Evolutionary conservation across 2,113 vertebrate species (phyloP), one percentile per base, ranked within the genome.

Genomic region (Limnothrissa miodon): DNA sequence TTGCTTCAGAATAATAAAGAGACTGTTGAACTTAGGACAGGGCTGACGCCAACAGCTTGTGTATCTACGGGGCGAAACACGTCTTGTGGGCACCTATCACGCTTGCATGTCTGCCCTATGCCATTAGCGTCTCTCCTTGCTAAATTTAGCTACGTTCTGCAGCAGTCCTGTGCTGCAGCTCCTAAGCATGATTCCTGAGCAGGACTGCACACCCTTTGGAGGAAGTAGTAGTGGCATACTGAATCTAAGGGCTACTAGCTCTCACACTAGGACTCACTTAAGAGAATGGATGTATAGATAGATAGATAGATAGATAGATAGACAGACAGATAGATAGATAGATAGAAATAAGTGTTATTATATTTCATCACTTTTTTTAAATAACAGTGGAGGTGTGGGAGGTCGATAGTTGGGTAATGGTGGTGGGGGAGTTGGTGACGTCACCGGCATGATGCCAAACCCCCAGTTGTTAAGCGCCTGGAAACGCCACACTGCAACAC

Each of bases 401-500:
- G 11, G 59, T 66, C n/a, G n/a, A n/a, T n/a, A n/a, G 53, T 10
- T 10, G 25, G 25, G 7, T 8, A 33, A 29, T 70, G n/a, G 59
- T 62, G 62, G 62, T 70, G 62, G 29, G 62, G 17, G 62, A 10
- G 29, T 70, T 29, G 25, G 81, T 86, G 29, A 83, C 48, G 62
- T 78, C 59, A 66, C 82, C 59, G 21, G 39, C 42, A n/a, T 29
- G 70, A 45, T 45, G 53, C 44, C 80, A 4, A 78, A 1, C 44
- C 45, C 9, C 70, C 29, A 70, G 62, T 70, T 25, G 8, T 39
- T 36, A 10, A 59, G n/a, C n/a, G 25, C 48, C 78, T 53, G 46
- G 29, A 21, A 66, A 48, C 29, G 33, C 19, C 51, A 74, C 42
- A 6, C 42, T 6, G 42, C 2, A 42, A 42, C 42, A 6, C 2